phyloP scores from a whole-genome alignment of 2,888 invertebrate genomes.

The Carcina quercana region DNA sequence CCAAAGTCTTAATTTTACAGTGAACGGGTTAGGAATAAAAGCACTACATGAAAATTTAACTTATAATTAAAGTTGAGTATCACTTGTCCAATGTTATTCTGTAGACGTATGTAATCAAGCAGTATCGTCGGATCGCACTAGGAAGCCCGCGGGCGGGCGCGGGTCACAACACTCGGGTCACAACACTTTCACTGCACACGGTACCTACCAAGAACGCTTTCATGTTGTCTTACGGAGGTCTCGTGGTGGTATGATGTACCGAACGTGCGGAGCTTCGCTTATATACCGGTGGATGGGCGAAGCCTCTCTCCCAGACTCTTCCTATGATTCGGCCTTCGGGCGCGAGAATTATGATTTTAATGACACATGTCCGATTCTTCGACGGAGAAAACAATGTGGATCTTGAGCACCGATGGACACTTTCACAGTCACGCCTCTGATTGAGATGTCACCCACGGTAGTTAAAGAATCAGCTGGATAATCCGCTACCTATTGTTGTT shows the following conservation, averaged over 20 bases:
- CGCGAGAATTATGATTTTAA: slow-evolving; percentile 73
- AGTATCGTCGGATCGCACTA: slow-evolving; percentile 42
- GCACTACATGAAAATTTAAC: too few relatives aligned
- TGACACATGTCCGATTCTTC: slow-evolving; percentile 65
- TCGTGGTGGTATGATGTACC: slow-evolving; percentile 68
- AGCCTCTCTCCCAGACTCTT: slow-evolving; percentile 71
- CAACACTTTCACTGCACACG: slow-evolving; percentile 69
- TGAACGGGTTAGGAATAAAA: background rate
- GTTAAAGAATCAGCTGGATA: slow-evolving; percentile 10
- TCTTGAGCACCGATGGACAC: slow-evolving; percentile 41
- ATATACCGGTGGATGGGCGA: slow-evolving; percentile 54
- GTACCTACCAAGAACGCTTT: slow-evolving; percentile 74
- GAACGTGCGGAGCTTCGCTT: slow-evolving; percentile 48
- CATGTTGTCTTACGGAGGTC: slow-evolving; percentile 71
- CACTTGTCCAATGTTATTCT: too few relatives aligned
- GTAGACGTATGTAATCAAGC: slow-evolving; percentile 37
- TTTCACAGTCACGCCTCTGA: slow-evolving; percentile 38
- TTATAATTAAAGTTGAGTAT: too few relatives aligned
- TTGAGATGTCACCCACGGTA: slow-evolving; percentile 23
- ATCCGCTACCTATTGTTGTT: slow-evolving; percentile 15
- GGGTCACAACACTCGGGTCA: slow-evolving; percentile 64
- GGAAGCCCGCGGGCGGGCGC: slow-evolving; percentile 40
- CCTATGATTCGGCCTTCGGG: slow-evolving; percentile 72
- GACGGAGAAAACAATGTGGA: slow-evolving; percentile 68
- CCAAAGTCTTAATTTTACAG: slow-evolving; percentile 12